Percentiles rank a stretch among this genome's conserved stretches.
phyloP scores from a whole-genome alignment of 2,113 vertebrate species.

The Mesembrinibis cayennensis region DNA sequence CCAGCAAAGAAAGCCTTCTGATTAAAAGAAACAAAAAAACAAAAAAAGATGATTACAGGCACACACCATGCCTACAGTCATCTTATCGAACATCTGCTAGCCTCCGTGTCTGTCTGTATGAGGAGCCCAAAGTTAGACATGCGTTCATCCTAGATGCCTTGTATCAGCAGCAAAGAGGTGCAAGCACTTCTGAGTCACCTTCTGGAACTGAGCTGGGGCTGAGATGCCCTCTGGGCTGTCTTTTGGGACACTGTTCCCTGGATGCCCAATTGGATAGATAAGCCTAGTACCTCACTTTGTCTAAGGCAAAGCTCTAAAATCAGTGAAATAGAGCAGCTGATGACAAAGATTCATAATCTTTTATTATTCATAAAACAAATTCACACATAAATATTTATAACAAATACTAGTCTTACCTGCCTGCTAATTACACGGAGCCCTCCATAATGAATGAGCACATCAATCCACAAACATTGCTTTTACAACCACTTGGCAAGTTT shows the following conservation, averaged over 20 bases:
- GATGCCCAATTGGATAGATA: background rate
- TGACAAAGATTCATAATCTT: background rate
- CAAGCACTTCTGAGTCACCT: background rate
- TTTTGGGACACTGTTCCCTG: background rate
- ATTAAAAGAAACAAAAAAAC: background rate
- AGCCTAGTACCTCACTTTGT: background rate
- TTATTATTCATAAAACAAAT: slow-evolving; percentile 7
- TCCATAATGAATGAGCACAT: background rate
- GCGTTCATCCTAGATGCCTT: background rate
- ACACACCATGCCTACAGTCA: background rate
- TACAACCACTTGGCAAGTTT: background rate
- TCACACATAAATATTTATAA: slow-evolving; percentile 16
- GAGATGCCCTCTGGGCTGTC: background rate
- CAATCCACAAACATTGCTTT: background rate
- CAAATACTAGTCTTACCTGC: background rate
- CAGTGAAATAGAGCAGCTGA: background rate
- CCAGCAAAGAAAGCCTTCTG: background rate
- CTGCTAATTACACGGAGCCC: background rate
- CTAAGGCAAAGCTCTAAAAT: background rate
- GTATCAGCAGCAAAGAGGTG: background rate
- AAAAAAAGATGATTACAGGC: background rate
- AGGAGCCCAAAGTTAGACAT: background rate
- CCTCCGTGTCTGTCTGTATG: background rate
- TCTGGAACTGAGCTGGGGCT: background rate
- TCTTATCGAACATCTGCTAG: background rate